Evolutionary conservation across 2,797 vertebrate species (phyloP).

Genomic region (Gastrophryne carolinensis): DNA sequence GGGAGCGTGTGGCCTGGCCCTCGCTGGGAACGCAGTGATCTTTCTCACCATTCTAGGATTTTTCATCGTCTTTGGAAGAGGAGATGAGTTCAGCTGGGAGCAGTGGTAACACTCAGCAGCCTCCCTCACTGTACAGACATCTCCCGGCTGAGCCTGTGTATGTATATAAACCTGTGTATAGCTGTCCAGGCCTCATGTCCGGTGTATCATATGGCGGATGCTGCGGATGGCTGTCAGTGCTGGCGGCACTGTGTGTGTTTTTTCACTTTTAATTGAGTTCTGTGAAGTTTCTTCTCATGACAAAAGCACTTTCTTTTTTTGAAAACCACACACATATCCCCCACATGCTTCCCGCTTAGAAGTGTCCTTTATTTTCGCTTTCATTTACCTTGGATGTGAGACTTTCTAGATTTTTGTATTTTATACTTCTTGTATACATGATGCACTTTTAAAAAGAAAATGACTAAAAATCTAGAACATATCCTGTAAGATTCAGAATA

Average conservation of each 20-base stretch:
- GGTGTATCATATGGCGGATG: neutral
- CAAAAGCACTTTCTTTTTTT: neutral
- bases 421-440: neutral
- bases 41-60: slow-evolving; percentile 93
- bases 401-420: neutral
- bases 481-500: slow-evolving; percentile 1
- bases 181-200: neutral
- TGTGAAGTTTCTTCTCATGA: slow-evolving; percentile 5
- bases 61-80: slow-evolving; percentile 88
- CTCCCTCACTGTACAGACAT: neutral
- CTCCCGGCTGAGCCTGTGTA: neutral
- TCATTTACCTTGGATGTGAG: neutral
- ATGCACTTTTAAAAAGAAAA: slow-evolving; percentile 18
- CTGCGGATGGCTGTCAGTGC: neutral
- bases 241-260: neutral
- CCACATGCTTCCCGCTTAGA: neutral
- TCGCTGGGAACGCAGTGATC: slow-evolving; percentile 90
- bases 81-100: slow-evolving; percentile 95
- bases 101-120: slow-evolving; percentile 77
- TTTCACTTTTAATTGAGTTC: neutral
- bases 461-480: neutral
- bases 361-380: neutral
- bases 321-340: neutral
- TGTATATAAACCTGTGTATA: slow-evolving; percentile 12
- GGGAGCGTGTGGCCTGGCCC: slow-evolving; percentile 92